Base-by-base conservation (phyloP, 2,888 invertebrate species). In the Habrosyne pyritoides region DNA sequence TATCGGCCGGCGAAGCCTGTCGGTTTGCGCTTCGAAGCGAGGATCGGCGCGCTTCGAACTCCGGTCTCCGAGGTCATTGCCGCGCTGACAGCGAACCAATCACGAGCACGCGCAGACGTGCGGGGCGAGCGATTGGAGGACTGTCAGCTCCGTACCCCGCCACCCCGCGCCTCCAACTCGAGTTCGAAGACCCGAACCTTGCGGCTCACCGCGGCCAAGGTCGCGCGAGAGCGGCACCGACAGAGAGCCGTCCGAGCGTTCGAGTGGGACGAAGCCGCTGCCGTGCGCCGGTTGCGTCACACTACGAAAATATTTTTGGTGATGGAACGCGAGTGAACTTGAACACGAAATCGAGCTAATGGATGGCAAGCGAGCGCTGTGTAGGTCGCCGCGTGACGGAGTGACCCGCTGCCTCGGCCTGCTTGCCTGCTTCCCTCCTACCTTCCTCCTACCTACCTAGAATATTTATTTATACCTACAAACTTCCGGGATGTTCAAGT, bases 121-220 rank as follows among this genome's bases (percentile, higher is more conserved):
- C 86, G 85, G 83, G 83, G 84, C 83, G 77, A 81, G 83, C 83
- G 77, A 90, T 89, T 91, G 90, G 93, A 78, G 79, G 89, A 87
- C 79, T 75, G 67, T 64, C 62, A 71, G 77, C 81, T 83, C 86
- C 90, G 79, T 88, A 77, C 82, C 89, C 84, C 81, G 81, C 86
- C 63, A 75, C 69, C 82, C 81, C 89, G 72, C 75, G 71, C 77
- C 75, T 71, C 77, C 70, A 82, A 77, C 76, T 67, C 71, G 90
- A 94, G 95, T 95, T 95, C 96, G 95, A 95, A 95, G 95, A 94
- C 95, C 94, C 93, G 95, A 95, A 96, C 96, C 96, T 96, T 96
- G 96, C 95, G 95, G 95, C 95, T 95, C 96, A 94, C 96, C 94
- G 96, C 95, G 94, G 95, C 95, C 95, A 95, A 94, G 95, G 95